Percentiles rank a stretch among this genome's conserved stretches.
These are phyloP conservation scores for Taxidea taxus DNA, from an alignment of 2,113 vertebrate species.

Conservation along the genomic window DNA sequence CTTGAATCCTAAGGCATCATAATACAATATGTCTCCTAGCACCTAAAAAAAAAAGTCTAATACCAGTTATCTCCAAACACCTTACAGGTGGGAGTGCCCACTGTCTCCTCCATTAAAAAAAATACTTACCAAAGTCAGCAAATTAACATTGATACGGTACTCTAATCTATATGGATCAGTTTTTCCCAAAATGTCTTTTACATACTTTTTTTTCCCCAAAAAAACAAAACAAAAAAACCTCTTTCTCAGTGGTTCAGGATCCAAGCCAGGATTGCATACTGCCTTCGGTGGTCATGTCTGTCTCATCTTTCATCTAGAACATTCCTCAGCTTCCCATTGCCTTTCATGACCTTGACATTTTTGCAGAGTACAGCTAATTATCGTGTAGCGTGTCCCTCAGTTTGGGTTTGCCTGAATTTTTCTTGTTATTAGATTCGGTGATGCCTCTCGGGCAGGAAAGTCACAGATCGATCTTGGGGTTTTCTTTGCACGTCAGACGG, in stretches of 20 bases:
- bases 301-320: neutral
- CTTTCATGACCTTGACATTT: neutral
- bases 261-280: neutral
- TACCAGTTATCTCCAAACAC: neutral
- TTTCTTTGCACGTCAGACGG: neutral
- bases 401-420: neutral
- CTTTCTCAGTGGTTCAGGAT: neutral
- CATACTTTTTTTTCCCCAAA: accelerated
- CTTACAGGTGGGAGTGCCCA: neutral
- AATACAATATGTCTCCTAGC: neutral
- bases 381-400: neutral
- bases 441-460: neutral
- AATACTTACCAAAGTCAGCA: neutral
- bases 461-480: neutral
- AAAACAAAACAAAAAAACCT: neutral
- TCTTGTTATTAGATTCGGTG: neutral
- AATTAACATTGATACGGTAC: neutral
- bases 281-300: neutral
- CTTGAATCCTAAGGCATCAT: neutral
- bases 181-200: neutral
- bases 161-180: neutral
- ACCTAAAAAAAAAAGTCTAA: neutral
- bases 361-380: neutral
- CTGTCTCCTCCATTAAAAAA: neutral
- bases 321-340: neutral